Percentiles rank a stretch among this genome's conserved stretches.
Evolutionary conservation across 2,888 invertebrate genomes (phyloP).

Genomic region (Chelonus formosanus): DNA sequence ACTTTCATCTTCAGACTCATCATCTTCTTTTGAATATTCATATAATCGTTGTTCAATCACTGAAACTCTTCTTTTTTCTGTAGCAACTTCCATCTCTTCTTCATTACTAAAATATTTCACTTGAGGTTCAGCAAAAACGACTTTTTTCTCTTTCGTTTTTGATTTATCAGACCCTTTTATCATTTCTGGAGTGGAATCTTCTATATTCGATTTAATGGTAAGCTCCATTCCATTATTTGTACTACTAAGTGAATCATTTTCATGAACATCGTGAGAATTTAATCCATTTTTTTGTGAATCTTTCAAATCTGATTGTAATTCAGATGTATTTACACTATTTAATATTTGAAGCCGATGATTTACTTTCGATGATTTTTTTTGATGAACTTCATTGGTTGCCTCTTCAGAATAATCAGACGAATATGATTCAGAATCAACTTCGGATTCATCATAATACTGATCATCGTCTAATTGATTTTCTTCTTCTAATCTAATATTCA

Average conservation of each 20-base stretch:
- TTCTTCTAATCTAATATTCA: conserved; percentile 47
- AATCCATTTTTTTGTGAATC: conserved; percentile 6
- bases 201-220: conserved; percentile 11
- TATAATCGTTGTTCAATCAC: conserved; percentile 32
- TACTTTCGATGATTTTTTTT: conserved; percentile 41
- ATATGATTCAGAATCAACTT: conserved; percentile 41
- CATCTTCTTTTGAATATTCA: conserved; percentile 33
- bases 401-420: conserved; percentile 41
- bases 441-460: conserved; percentile 48
- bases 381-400: conserved; percentile 35
- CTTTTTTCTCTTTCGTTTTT: conserved; percentile 34
- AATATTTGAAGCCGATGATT: conserved; percentile 38
- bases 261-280: neutral
- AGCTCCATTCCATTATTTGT: conserved; percentile 34
- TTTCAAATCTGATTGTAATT: conserved; percentile 2
- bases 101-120: conserved; percentile 38
- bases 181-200: conserved; percentile 8
- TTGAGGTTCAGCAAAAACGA: conserved; percentile 39
- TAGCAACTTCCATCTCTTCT: conserved; percentile 29
- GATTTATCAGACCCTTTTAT: conserved; percentile 32
- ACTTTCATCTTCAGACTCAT: conserved; percentile 33
- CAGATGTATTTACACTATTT: conserved; percentile 34
- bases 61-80: conserved; percentile 30
- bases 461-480: conserved; percentile 44
- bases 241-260: conserved; percentile 25